phyloP scores from a whole-genome alignment of 2,888 invertebrate genomes.

The Drosophila atripex region DNA sequence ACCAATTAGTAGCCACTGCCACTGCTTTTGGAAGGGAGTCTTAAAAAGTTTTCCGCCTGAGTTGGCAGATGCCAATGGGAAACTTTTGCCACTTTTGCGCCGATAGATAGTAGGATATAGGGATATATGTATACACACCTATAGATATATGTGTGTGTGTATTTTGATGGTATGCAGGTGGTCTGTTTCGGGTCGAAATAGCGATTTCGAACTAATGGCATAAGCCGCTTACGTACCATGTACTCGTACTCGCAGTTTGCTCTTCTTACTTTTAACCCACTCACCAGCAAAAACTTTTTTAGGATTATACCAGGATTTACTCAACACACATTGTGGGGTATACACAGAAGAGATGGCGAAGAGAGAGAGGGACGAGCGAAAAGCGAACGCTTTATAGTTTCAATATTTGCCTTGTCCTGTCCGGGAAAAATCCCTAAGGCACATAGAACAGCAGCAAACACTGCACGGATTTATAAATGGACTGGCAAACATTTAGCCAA shows the following conservation, averaged over 20 bases:
- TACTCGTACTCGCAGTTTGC: slow-evolving; percentile 52
- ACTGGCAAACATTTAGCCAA: slow-evolving; percentile 49
- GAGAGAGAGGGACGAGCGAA: slow-evolving; percentile 8
- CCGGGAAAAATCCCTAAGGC: slow-evolving; percentile 46
- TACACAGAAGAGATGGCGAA: not conserved
- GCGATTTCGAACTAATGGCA: slow-evolving; percentile 62
- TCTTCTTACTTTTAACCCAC: slow-evolving; percentile 59
- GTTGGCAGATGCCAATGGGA: slow-evolving; percentile 40
- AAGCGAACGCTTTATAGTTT: slow-evolving; percentile 52
- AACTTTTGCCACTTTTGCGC: slow-evolving; percentile 18
- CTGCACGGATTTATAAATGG: slow-evolving; percentile 52
- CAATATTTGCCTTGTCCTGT: slow-evolving; percentile 60
- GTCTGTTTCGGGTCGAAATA: slow-evolving; percentile 12
- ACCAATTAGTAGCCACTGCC: slow-evolving; percentile 35
- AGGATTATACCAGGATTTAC: slow-evolving; percentile 58
- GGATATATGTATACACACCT: slow-evolving; percentile 5
- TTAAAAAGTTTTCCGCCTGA: slow-evolving; percentile 39
- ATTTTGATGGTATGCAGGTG: slow-evolving; percentile 20
- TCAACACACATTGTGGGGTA: slow-evolving; percentile 15
- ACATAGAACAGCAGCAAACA: slow-evolving; percentile 34
- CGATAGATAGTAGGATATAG: slow-evolving; percentile 19
- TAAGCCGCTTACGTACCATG: slow-evolving; percentile 61
- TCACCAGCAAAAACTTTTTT: slow-evolving; percentile 55
- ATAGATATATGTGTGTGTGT: not conserved
- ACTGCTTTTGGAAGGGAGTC: not conserved